Evolutionary conservation across 2,888 invertebrate species (phyloP).

Genomic region (Anthoptus insignis): DNA sequence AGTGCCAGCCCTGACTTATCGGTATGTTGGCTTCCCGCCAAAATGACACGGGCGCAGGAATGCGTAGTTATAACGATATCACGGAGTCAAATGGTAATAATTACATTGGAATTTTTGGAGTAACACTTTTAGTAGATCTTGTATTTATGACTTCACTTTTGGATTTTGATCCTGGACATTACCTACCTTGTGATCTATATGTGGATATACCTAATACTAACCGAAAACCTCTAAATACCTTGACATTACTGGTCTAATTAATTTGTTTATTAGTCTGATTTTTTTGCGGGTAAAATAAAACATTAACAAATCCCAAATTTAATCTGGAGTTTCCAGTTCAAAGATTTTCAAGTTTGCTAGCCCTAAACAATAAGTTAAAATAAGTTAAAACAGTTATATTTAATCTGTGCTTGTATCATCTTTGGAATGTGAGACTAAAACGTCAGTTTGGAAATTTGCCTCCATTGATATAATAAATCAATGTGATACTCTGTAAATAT

Average conservation of each 20-base stretch:
- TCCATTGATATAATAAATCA: not conserved
- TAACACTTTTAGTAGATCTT: not conserved
- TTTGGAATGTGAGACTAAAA: constrained; percentile 15
- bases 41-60: constrained; percentile 61
- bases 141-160: no score
- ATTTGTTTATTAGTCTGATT: no score
- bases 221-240: no score
- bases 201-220: no score
- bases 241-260: no score
- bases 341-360: no score
- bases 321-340: no score
- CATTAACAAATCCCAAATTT: no score
- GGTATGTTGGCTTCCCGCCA: constrained; percentile 59
- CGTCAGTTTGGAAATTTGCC: not conserved
- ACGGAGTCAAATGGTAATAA: constrained; percentile 73
- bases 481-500: not conserved
- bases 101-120: constrained; percentile 59
- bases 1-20: constrained; percentile 48
- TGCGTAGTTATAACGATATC: constrained; percentile 62
- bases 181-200: no score
- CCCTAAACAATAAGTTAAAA: no score
- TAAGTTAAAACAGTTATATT: constrained; percentile 7
- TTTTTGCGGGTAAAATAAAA: no score
- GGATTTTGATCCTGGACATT: no score
- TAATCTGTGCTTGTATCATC: constrained; percentile 21